A percentile compares a stretch with the other conserved stretches of the same genome.
These are phyloP conservation scores for Coccyzus lansbergi DNA, from an alignment of 2,797 vertebrate genomes.

Conservation along the genomic window DNA sequence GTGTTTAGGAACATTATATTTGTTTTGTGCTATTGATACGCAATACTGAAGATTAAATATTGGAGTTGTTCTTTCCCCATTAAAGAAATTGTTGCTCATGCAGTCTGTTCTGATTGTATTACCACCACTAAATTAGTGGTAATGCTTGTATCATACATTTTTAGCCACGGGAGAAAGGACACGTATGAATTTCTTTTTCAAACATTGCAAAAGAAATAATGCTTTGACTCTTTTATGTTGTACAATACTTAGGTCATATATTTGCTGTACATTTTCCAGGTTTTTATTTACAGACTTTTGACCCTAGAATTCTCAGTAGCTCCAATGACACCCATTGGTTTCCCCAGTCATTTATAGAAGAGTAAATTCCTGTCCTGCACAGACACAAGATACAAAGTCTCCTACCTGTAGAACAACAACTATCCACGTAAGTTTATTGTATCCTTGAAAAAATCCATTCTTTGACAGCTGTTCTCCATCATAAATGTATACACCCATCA, in stretches of 20 bases:
- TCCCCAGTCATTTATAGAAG: not conserved
- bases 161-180: not conserved
- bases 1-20: not conserved
- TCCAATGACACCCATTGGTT: not conserved
- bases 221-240: not conserved
- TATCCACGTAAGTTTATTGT: slow-evolving; percentile 92
- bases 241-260: not conserved
- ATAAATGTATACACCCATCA: slow-evolving; percentile 92
- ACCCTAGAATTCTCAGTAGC: not conserved
- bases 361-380: not conserved
- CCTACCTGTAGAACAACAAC: slow-evolving; percentile 94
- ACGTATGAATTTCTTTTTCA: not conserved
- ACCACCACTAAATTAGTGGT: not conserved
- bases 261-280: not conserved
- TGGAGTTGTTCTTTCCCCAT: not conserved
- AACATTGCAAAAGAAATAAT: not conserved
- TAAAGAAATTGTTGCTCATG: not conserved
- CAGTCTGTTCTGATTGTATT: not conserved
- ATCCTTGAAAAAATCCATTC: slow-evolving; percentile 97
- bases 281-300: not conserved
- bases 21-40: not conserved
- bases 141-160: not conserved
- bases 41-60: not conserved
- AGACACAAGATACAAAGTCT: slow-evolving; percentile 11
- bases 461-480: slow-evolving; percentile 90